Percentiles rank a stretch among this genome's conserved stretches.
These are phyloP conservation scores for Drosophila nebulosa DNA, from an alignment of 1,140 invertebrate species.

Conservation along the genomic window DNA sequence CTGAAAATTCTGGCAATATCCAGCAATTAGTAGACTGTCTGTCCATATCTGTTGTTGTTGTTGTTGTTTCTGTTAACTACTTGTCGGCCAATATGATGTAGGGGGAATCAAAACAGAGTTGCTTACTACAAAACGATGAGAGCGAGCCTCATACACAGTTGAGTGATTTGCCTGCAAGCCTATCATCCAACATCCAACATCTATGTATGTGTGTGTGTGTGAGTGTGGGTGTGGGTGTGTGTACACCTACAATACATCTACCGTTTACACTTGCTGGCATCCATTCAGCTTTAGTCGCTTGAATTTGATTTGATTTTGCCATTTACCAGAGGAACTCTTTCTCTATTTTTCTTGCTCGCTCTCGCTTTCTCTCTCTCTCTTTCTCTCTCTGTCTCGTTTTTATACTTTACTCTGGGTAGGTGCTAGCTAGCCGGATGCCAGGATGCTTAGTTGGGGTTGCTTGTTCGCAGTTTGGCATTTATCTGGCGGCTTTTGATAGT, in stretches of 20 bases:
- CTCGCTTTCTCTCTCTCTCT: neutral
- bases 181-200: neutral
- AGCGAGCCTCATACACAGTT: neutral
- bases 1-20: neutral
- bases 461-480: neutral
- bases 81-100: neutral
- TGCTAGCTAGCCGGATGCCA: neutral
- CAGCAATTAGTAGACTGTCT: neutral
- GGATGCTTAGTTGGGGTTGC: neutral
- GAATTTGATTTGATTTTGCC: conserved; percentile 64
- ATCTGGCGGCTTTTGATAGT: neutral
- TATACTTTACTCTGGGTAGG: neutral
- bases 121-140: neutral
- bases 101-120: neutral
- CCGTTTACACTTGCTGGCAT: neutral
- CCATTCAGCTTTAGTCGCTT: conserved; percentile 58
- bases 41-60: neutral
- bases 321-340: conserved; percentile 27
- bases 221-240: neutral
- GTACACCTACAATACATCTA: neutral
- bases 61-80: neutral
- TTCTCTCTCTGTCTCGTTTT: neutral
- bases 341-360: neutral
- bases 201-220: neutral
- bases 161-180: neutral